Evolutionary conservation across 1,140 invertebrate genomes (phyloP), one percentile per base, ranked within the genome.

Genomic region (Bombus balteatus): DNA sequence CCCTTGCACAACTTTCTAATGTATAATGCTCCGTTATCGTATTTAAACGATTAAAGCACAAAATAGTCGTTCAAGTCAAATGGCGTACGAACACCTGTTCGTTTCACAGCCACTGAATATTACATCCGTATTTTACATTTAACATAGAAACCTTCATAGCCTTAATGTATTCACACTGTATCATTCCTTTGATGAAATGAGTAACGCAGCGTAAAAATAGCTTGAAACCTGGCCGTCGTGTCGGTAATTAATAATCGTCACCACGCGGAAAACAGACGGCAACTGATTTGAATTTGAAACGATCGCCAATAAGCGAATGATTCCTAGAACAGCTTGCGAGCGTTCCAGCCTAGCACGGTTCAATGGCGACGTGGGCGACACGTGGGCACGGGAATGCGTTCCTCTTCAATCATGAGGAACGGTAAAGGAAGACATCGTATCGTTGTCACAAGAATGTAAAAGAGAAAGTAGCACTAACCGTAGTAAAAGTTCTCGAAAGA

Each of bases 321-420:
- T 74, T 81, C 79, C n/a, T 28, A 34, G 62, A 81, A 85, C 78
- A 37, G 53, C 37, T 32, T 47, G 59, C 43, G 47, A 75, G n/a
- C 34, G 37, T 81, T n/a, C n/a, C 3, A 72, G 41, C 37, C 47
- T 74, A 84, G 81, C 73, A 73, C 83, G 88, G 70, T 87, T 81
- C 41, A 83, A 68, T 82, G 81, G 43, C 73, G 88, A 88, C 81
- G 87, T 90, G 86, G 91, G 91, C 90, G 89, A 90, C 87, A 91
- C 71, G 79, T 85, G 81, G 81, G 76, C 88, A 87, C 86, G 83
- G 83, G 83, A 85, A 86, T 84, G 68, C 85, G 77, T 82, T 87
- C 66, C 75, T 80, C 72, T 85, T 85, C 71, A 71, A 71, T 47
- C 57, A 75, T 5, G 81, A 71, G 72, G 65, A 71, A 78, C 75